Conservation (phyloP, 1,140 invertebrate species). For the Lycorma delicatula region DNA sequence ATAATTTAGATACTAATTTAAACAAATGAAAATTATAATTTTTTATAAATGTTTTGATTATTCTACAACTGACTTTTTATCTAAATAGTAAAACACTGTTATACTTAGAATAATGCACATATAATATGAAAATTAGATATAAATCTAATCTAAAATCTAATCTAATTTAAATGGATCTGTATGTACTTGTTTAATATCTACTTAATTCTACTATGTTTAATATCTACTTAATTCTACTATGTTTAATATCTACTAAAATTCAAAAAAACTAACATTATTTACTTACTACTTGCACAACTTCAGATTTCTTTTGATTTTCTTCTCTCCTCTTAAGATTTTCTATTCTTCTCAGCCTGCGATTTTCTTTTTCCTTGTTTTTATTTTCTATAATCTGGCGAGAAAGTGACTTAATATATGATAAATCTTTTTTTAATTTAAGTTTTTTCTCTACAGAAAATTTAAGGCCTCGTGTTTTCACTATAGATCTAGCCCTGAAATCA, state of each 20-base stretch:
- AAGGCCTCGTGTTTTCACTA: background rate
- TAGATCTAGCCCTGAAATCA: background rate
- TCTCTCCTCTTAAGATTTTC: background rate
- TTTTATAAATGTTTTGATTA: too few relatives aligned
- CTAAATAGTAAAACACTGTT: too few relatives aligned
- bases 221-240: background rate
- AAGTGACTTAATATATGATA: background rate
- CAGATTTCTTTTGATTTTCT: constrained; percentile 2
- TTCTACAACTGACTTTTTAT: too few relatives aligned
- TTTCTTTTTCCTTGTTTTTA: background rate
- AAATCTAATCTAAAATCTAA: background rate
- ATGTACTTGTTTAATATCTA: background rate
- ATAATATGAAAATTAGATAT: too few relatives aligned
- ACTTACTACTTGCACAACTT: constrained; percentile 2
- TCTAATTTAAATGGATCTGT: background rate
- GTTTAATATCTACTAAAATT: background rate
- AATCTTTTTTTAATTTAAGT: background rate
- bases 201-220: background rate
- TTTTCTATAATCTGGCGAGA: background rate
- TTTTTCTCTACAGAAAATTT: background rate
- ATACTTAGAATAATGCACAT: too few relatives aligned
- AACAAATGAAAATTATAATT: too few relatives aligned
- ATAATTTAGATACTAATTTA: too few relatives aligned
- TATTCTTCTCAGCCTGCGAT: background rate
- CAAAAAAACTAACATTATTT: background rate